Percentiles rank a stretch among this genome's conserved stretches.
Conservation (phyloP, 2,888 invertebrate genomes). For the Coleophora flavipennella region DNA sequence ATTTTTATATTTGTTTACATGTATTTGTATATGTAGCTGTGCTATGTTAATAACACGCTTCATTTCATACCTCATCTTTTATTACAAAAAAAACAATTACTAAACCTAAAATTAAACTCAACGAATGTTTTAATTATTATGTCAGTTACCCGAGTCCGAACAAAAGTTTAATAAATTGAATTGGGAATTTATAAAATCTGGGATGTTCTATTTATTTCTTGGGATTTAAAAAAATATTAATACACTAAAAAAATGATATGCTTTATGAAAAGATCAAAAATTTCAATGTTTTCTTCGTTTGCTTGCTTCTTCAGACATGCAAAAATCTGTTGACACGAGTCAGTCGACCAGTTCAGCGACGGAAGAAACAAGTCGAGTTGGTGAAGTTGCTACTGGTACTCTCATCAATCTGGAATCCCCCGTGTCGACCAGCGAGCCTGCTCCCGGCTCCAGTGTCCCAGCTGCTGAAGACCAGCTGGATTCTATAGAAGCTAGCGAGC, state of each 20-base stretch:
- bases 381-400: slow-evolving; percentile 55
- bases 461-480: slow-evolving; percentile 51
- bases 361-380: slow-evolving; percentile 41
- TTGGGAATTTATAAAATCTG: too few relatives aligned
- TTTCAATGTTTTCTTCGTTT: slow-evolving; percentile 3
- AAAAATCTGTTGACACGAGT: slow-evolving; percentile 54
- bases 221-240: too few relatives aligned
- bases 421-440: slow-evolving; percentile 35
- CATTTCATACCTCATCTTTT: neutral
- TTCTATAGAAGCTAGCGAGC: slow-evolving; percentile 59
- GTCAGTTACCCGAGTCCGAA: too few relatives aligned
- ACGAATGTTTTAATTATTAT: too few relatives aligned
- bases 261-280: too few relatives aligned
- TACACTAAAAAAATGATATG: too few relatives aligned
- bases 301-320: slow-evolving; percentile 31
- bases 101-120: too few relatives aligned
- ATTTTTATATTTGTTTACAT: slow-evolving; percentile 4
- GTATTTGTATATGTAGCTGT: neutral
- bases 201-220: too few relatives aligned
- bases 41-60: neutral
- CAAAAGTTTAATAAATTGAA: too few relatives aligned
- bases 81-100: neutral
- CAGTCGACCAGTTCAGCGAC: slow-evolving; percentile 56
- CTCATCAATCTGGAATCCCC: slow-evolving; percentile 62
- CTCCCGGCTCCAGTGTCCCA: slow-evolving; percentile 20